A percentile compares a stretch with the other conserved stretches of the same genome.
Conservation (phyloP, 2,888 invertebrate species). For the Himalopsyche tibetana region DNA sequence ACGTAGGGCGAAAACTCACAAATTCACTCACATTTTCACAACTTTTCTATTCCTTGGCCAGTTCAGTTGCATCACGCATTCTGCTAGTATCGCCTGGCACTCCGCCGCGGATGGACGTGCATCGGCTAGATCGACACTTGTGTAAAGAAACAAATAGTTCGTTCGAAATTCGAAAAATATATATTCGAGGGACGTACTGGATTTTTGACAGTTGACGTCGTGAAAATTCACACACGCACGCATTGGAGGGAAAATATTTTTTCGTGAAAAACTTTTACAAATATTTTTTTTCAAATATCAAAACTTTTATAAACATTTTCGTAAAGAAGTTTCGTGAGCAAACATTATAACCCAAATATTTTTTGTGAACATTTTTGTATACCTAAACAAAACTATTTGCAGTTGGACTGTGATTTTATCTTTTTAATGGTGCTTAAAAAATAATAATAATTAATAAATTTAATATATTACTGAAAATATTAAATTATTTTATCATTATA, state of each 20-base stretch:
- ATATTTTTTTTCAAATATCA: not conserved
- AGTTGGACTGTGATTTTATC: not conserved
- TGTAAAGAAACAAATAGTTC: not conserved
- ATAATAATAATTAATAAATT: not conserved
- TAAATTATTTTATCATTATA: not conserved
- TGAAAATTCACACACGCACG: conserved; percentile 39
- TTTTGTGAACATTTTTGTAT: not conserved
- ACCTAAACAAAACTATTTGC: not conserved
- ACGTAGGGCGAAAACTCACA: conserved; percentile 41
- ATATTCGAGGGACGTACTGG: conserved; percentile 41
- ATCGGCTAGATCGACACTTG: conserved; percentile 22
- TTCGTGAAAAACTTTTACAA: conserved; percentile 5
- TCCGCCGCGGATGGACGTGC: conserved; percentile 55
- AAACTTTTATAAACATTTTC: not conserved
- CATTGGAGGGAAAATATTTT: conserved; percentile 11
- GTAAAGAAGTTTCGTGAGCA: not conserved
- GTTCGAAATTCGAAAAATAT: conserved; percentile 39
- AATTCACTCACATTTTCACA: conserved; percentile 43
- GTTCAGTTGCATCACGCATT: conserved; percentile 61
- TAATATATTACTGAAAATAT: not conserved
- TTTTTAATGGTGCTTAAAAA: not conserved
- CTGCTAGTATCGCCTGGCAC: conserved; percentile 59
- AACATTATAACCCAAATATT: not conserved
- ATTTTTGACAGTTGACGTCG: conserved; percentile 39
- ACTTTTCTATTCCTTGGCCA: conserved; percentile 44